Conservation (phyloP, 2,113 vertebrate genomes). For the Misgurnus anguillicaudatus region DNA sequence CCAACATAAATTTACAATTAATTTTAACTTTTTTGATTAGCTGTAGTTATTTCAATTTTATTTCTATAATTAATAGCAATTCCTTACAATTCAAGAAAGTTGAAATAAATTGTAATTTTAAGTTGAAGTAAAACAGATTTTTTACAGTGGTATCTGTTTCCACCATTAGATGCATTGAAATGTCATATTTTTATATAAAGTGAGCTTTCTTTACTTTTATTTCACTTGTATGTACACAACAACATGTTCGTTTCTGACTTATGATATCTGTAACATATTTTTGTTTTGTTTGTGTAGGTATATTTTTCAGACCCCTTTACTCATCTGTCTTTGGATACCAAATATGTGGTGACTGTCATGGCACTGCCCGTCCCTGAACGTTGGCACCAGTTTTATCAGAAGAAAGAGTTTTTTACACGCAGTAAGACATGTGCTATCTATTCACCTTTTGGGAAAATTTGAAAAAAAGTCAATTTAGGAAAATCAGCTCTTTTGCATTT, state of each 20-base stretch:
- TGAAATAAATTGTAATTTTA: too few relatives aligned
- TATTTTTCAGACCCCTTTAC: conserved; percentile 73
- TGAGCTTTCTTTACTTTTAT: neutral
- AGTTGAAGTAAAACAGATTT: too few relatives aligned
- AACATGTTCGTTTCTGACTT: neutral
- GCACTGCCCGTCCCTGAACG: conserved; percentile 76
- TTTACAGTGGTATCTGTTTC: too few relatives aligned
- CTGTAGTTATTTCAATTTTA: too few relatives aligned
- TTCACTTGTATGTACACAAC: too few relatives aligned
- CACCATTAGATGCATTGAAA: too few relatives aligned
- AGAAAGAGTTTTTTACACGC: conserved; percentile 66
- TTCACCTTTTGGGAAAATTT: neutral
- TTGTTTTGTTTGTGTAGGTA: conserved; percentile 62
- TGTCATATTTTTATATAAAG: neutral
- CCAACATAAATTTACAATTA: too few relatives aligned
- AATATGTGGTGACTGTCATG: conserved; percentile 74
- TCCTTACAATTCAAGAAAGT: too few relatives aligned
- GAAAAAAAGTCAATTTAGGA: neutral
- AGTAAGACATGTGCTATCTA: conserved; percentile 56
- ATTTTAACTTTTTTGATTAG: too few relatives aligned
- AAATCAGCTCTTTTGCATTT: neutral
- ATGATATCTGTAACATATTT: neutral
- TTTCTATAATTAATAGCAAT: too few relatives aligned
- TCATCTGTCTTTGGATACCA: conserved; percentile 64
- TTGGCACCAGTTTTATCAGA: conserved; percentile 70